Base-by-base conservation (phyloP, 1,140 invertebrate species). In the Helicoverpa zea region DNA sequence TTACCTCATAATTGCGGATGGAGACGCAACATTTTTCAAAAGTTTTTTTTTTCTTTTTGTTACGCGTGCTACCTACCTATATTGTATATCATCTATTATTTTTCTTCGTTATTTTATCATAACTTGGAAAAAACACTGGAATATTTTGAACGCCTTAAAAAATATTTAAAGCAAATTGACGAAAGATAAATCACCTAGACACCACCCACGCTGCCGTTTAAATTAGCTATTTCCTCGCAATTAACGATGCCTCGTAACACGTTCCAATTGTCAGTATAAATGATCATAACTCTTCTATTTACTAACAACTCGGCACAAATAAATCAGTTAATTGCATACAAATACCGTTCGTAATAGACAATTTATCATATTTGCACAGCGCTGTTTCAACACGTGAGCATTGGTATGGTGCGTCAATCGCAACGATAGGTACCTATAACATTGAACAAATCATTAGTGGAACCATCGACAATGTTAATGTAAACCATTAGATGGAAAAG, bases 1-100 rank as follows among this genome's bases (percentile, higher is more conserved):
- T 81, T 73, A 82, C 54, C 78, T 74, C 56, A 85, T 87, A 85
- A 87, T 87, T 87, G 83, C 83, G 83, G 85, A 85, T 85, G 83
- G 68, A 74, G 70, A 76, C 70, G 35, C 76, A 51, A 43, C 80
- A 85, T 83, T 85, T 81, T 81, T 47, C 56, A 72, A 80, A 83
- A 81, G 75, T 81, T 59, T 59, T 85, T 83, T 76, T 23, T 64
- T 79, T 70, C 63, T 80, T 84, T 79, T 80, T 49, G 73, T 78
- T 74, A 58, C n/a, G 49, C 35, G 13, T 70, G 18, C 47, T 5
- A 30, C 2, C 47, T n/a, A 35, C 23, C 47, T 23, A 23, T 23
- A n/a, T n/a, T n/a, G n/a, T n/a, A 23, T 23, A 23, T 23, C 23
- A 23, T 23, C 23, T 23, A 43, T 5, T 43, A 43, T 43, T 43